phyloP scores from a whole-genome alignment of 1,140 invertebrate species.

The Potamilus streckersoni region DNA sequence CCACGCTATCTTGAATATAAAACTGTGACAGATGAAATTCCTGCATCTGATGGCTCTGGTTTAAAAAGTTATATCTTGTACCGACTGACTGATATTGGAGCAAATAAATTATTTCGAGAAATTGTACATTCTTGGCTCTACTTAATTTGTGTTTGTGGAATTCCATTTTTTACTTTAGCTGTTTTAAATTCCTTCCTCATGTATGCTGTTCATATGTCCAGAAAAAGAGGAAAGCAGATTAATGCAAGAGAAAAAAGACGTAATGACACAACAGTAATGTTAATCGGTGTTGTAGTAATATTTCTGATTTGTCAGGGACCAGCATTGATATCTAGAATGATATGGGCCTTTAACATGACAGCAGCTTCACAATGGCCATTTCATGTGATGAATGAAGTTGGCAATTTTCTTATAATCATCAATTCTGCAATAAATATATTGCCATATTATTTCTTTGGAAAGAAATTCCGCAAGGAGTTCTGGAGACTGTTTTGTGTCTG shows the following conservation, averaged over 20 bases:
- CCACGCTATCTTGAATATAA: conserved; percentile 66
- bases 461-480: conserved; percentile 63
- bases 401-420: conserved; percentile 64
- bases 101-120: conserved; percentile 52
- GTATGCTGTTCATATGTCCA: conserved; percentile 60
- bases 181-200: conserved; percentile 66
- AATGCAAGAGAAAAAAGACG: conserved; percentile 62
- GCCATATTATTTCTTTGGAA: conserved; percentile 68
- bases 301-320: conserved; percentile 68
- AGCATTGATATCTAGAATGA: conserved; percentile 62
- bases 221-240: conserved; percentile 57
- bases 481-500: conserved; percentile 60
- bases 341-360: conserved; percentile 58
- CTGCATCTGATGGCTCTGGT: conserved; percentile 11
- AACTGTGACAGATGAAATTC: conserved; percentile 23
- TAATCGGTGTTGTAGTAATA: conserved; percentile 65
- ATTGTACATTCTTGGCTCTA: conserved; percentile 66
- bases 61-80: conserved; percentile 37
- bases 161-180: conserved; percentile 63
- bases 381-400: conserved; percentile 61
- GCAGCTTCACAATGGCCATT: conserved; percentile 28
- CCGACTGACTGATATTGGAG: conserved; percentile 54
- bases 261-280: conserved; percentile 67
- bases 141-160: conserved; percentile 62
- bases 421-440: conserved; percentile 68